phyloP scores from a whole-genome alignment of 1,140 invertebrate genomes.

The Achroia grisella region DNA sequence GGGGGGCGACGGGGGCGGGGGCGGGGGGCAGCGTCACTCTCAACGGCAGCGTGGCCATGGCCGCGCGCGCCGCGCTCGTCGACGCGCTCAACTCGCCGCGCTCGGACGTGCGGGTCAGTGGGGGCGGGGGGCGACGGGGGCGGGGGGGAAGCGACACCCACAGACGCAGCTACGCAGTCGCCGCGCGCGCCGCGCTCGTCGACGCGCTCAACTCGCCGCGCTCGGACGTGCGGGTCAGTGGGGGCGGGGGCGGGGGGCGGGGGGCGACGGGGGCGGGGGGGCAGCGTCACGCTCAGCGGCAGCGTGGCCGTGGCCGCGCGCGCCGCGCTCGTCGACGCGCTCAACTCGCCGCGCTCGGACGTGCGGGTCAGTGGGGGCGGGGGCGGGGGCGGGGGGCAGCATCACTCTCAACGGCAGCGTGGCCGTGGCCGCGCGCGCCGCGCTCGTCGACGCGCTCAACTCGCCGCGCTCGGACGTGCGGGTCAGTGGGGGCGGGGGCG shows the following conservation, averaged over 20 bases:
- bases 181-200: too few relatives aligned
- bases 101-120: slow-evolving; percentile 69
- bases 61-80: slow-evolving; percentile 77
- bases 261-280: slow-evolving; percentile 73
- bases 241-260: too few relatives aligned
- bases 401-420: slow-evolving; percentile 81
- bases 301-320: slow-evolving; percentile 77
- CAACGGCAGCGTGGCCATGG: slow-evolving; percentile 79
- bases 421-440: slow-evolving; percentile 76
- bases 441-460: slow-evolving; percentile 84
- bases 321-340: slow-evolving; percentile 78
- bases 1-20: slow-evolving; percentile 72
- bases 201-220: too few relatives aligned
- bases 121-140: too few relatives aligned
- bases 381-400: slow-evolving; percentile 73
- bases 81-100: slow-evolving; percentile 81
- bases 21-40: slow-evolving; percentile 79
- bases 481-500: slow-evolving; percentile 80
- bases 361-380: slow-evolving; percentile 76
- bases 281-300: slow-evolving; percentile 81
- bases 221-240: too few relatives aligned
- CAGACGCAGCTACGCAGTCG: too few relatives aligned
- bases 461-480: slow-evolving; percentile 63
- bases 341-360: slow-evolving; percentile 78
- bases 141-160: too few relatives aligned